These are phyloP conservation scores for Aselliscus stoliczkanus DNA, from an alignment of 2,797 vertebrate genomes.

Conservation along the genomic window DNA sequence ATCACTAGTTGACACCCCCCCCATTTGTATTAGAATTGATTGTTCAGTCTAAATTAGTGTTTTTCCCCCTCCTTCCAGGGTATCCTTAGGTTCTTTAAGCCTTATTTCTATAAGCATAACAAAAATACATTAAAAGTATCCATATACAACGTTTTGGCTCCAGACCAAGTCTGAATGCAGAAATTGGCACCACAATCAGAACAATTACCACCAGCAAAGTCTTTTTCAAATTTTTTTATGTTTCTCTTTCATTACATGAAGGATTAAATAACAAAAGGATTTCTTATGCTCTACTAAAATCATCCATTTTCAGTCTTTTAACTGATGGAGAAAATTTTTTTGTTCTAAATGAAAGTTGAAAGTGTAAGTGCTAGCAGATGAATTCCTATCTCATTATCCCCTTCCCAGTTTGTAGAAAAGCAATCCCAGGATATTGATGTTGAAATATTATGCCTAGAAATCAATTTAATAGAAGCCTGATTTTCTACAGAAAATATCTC, in stretches of 20 bases:
- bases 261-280: conserved; percentile 39
- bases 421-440: conserved; percentile 13
- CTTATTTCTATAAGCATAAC: conserved; percentile 43
- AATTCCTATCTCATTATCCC: conserved; percentile 44
- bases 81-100: background rate
- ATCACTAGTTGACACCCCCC: background rate
- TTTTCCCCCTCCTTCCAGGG: background rate
- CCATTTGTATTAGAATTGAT: conserved; percentile 7
- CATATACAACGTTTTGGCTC: background rate
- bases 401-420: background rate
- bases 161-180: conserved; percentile 9
- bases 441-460: conserved; percentile 49
- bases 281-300: conserved; percentile 50
- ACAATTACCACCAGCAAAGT: conserved; percentile 37
- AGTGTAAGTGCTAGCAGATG: background rate
- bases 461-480: conserved; percentile 13
- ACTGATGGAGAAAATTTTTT: conserved; percentile 31
- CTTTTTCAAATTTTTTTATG: conserved; percentile 36
- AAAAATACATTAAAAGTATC: conserved; percentile 21
- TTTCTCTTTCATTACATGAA: conserved; percentile 44
- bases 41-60: background rate
- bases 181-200: conserved; percentile 20
- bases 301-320: conserved; percentile 45
- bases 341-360: conserved; percentile 51
- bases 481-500: conserved; percentile 42